These are phyloP conservation scores for Petroica traversi DNA, from an alignment of 2,113 vertebrate species.

Conservation along the genomic window DNA sequence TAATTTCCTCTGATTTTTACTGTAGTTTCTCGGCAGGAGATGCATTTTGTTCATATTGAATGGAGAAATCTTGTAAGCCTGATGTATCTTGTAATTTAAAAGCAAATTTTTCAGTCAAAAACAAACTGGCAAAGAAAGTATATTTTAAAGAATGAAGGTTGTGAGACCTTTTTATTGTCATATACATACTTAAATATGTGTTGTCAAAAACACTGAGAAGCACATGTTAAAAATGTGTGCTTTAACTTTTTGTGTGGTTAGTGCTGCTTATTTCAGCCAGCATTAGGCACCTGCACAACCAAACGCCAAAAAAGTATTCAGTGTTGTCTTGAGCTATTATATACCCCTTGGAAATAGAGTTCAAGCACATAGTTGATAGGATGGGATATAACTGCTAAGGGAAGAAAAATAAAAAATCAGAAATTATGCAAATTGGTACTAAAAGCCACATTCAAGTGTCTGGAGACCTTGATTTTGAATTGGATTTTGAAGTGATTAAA, in stretches of 20 bases:
- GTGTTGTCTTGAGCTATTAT: background rate
- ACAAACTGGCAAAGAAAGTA: background rate
- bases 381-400: background rate
- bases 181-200: background rate
- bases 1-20: background rate
- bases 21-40: background rate
- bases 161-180: background rate
- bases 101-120: background rate
- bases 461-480: background rate
- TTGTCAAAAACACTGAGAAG: background rate
- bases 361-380: background rate
- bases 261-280: background rate
- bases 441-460: background rate
- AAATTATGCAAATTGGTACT: background rate
- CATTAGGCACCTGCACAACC: background rate
- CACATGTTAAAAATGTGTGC: background rate
- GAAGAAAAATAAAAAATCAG: background rate
- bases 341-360: background rate
- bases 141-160: background rate
- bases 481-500: background rate
- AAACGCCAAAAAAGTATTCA: rapidly evolving
- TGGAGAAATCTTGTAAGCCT: background rate
- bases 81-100: background rate
- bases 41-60: background rate
- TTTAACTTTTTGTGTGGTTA: background rate